A percentile compares a stretch with the other conserved stretches of the same genome.
These are phyloP conservation scores for Drosophila paracracens DNA, from an alignment of 2,888 invertebrate species.

Conservation along the genomic window DNA sequence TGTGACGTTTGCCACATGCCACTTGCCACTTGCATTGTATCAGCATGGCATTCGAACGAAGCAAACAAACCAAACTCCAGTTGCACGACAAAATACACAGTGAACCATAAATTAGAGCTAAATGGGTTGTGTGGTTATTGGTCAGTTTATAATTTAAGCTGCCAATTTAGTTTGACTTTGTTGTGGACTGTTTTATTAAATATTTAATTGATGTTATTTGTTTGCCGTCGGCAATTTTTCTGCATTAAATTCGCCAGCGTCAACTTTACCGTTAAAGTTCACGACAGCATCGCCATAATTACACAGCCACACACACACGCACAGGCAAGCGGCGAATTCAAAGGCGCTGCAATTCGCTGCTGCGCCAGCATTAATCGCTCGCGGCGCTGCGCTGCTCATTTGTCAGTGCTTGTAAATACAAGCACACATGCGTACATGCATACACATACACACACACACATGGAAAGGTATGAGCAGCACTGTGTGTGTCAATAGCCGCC, in stretches of 20 bases:
- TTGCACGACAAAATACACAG: background rate
- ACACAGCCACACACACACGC: background rate
- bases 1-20: background rate
- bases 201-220: constrained; percentile 7
- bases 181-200: background rate
- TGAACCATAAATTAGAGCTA: background rate
- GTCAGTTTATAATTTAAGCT: background rate
- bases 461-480: background rate
- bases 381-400: constrained; percentile 13
- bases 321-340: constrained; percentile 1
- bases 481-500: constrained; percentile 7
- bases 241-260: background rate
- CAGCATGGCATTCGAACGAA: background rate
- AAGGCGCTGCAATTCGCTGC: constrained; percentile 2
- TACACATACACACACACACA: background rate
- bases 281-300: background rate
- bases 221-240: background rate
- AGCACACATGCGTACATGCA: background rate
- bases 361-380: constrained; percentile 5
- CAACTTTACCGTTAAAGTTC: background rate
- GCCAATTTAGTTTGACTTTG: constrained; percentile 1
- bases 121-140: background rate
- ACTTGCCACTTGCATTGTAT: background rate
- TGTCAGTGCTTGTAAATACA: constrained; percentile 3
- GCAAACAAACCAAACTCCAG: background rate